Evolutionary conservation across 64 coral and sea anemone species (phyloP).

Genomic region (Acropora tenuis): DNA sequence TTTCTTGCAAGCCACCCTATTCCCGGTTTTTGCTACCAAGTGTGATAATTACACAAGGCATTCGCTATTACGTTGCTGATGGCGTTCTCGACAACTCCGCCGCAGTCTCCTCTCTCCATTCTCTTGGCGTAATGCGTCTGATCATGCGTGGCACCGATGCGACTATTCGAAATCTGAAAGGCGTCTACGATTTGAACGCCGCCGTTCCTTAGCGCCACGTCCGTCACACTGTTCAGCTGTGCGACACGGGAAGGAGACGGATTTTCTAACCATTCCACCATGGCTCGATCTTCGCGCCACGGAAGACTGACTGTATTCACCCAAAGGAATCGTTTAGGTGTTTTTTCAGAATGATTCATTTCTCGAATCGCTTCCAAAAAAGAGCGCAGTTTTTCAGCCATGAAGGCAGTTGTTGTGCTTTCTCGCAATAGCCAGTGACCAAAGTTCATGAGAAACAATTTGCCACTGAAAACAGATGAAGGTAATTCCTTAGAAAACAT

Average conservation of each 20-base stretch:
- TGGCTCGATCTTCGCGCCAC: constrained; percentile 88
- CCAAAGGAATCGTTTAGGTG: constrained; percentile 81
- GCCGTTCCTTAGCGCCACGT: constrained; percentile 55
- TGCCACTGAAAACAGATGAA: constrained; percentile 73
- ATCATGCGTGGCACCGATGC: constrained; percentile 89
- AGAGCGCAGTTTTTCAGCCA: constrained; percentile 70
- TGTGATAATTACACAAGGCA: constrained; percentile 91
- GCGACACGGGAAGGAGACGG: constrained; percentile 82
- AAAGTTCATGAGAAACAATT: constrained; percentile 95
- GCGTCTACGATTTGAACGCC: constrained; percentile 92
- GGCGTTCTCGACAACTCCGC: constrained; percentile 95
- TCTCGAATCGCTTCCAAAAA: constrained; percentile 72
- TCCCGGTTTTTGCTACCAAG: neutral
- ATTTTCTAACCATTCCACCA: constrained; percentile 88
- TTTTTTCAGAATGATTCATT: constrained; percentile 63
- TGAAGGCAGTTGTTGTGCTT: constrained; percentile 77
- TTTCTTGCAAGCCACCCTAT: neutral
- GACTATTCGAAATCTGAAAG: constrained; percentile 97
- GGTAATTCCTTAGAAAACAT: constrained; percentile 91
- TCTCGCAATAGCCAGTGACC: constrained; percentile 96
- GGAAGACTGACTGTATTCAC: constrained; percentile 91
- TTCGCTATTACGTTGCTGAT: constrained; percentile 93
- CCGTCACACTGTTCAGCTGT: constrained; percentile 75
- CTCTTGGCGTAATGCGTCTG: constrained; percentile 95
- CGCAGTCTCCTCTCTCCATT: constrained; percentile 79